Conservation (phyloP, 2,113 vertebrate genomes). For the Oncorhynchus tshawytscha region DNA sequence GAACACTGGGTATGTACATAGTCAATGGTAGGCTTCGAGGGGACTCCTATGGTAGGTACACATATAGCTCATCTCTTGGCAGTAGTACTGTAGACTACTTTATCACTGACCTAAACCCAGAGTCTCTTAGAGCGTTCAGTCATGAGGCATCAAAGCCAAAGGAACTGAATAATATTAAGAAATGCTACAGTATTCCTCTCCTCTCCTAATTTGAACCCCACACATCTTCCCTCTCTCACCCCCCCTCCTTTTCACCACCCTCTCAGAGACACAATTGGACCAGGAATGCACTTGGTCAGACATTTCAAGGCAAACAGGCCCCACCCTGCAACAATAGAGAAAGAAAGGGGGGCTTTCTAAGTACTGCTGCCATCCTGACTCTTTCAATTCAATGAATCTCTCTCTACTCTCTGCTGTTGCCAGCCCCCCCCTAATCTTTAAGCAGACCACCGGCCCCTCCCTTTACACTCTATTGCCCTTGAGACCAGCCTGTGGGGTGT, state of each 20-base stretch:
- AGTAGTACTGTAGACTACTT: no score
- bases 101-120: no score
- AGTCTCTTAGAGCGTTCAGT: no score
- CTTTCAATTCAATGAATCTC: not conserved
- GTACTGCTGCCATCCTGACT: not conserved
- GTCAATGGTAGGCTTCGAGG: no score
- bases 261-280: conserved; percentile 40
- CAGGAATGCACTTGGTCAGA: conserved; percentile 51
- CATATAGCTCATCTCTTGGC: no score
- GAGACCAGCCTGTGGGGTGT: conserved; percentile 48
- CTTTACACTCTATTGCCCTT: conserved; percentile 2
- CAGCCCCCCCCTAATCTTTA: conserved; percentile 31
- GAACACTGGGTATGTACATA: no score
- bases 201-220: not conserved
- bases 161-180: conserved; percentile 12
- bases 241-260: not conserved
- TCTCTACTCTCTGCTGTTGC: not conserved
- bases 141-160: not conserved
- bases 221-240: conserved; percentile 3
- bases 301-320: conserved; percentile 67
- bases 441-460: conserved; percentile 38
- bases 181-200: conserved; percentile 2
- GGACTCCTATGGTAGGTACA: no score
- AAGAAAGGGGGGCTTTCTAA: not conserved
- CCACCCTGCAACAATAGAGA: conserved; percentile 53